Evolutionary conservation across 2,797 vertebrate genomes (phyloP).

Genomic region (Sebastiscus albofasciatus): DNA sequence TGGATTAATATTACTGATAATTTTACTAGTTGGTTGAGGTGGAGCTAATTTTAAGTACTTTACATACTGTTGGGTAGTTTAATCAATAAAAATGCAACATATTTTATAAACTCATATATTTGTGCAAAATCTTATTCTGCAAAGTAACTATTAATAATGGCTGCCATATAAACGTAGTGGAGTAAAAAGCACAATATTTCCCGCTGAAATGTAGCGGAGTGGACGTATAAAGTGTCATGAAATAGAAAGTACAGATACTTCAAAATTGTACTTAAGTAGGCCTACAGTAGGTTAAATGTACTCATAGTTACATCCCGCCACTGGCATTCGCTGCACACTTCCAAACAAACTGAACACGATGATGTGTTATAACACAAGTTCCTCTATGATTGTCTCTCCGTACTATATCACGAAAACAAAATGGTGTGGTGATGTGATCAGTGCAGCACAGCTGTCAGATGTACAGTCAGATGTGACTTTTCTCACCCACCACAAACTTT

Average conservation of each 20-base stretch:
- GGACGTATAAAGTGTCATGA: background rate
- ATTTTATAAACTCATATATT: background rate
- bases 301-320: background rate
- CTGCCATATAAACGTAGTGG: background rate
- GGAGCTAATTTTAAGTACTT: background rate
- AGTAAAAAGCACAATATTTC: background rate
- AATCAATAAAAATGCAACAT: background rate
- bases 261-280: background rate
- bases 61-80: background rate
- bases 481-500: background rate
- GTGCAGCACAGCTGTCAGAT: background rate
- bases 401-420: background rate
- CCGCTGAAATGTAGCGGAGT: background rate
- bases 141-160: background rate
- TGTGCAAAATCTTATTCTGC: background rate
- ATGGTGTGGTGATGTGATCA: background rate
- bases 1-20: background rate
- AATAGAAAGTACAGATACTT: background rate
- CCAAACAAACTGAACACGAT: background rate
- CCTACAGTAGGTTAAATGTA: background rate
- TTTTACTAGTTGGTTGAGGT: background rate
- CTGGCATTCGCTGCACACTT: background rate
- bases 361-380: background rate
- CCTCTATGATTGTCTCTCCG: conserved; percentile 31
- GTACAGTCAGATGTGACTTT: background rate